Evolutionary conservation across 2,797 vertebrate species (phyloP).

Genomic region (Leptatherina wallacei): DNA sequence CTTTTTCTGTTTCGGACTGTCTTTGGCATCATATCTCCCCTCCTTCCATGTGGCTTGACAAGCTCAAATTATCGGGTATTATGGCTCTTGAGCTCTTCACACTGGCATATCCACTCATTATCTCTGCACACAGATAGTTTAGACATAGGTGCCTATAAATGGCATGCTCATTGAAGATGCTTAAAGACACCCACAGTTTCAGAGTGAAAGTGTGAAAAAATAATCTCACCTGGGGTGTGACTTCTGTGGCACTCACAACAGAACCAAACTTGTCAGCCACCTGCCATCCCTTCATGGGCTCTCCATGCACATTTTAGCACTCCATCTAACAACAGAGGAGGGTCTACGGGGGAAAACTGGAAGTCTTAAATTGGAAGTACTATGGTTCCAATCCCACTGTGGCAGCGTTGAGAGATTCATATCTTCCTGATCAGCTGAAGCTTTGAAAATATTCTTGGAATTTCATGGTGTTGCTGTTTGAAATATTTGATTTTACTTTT

Average conservation of each 20-base stretch:
- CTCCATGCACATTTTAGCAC: slow-evolving; percentile 7
- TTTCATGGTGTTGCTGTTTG: not conserved
- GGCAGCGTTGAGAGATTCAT: not conserved
- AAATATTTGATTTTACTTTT: not conserved
- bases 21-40: slow-evolving; percentile 2
- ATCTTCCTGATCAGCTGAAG: not conserved
- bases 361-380: not conserved
- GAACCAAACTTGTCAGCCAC: slow-evolving; percentile 41
- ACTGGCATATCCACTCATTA: slow-evolving; percentile 14
- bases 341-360: slow-evolving; percentile 1
- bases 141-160: slow-evolving; percentile 34
- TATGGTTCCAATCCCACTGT: not conserved
- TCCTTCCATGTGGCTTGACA: not conserved
- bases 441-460: not conserved
- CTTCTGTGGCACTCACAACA: slow-evolving; percentile 32
- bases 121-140: not conserved
- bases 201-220: slow-evolving; percentile 45
- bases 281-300: slow-evolving; percentile 45
- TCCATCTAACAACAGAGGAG: not conserved
- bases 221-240: slow-evolving; percentile 69
- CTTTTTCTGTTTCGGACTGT: not conserved
- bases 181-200: slow-evolving; percentile 35
- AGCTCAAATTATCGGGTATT: not conserved
- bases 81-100: not conserved
- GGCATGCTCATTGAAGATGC: slow-evolving; percentile 22